Base-by-base conservation (phyloP, 2,113 vertebrate species). In the Piprites chloris region DNA sequence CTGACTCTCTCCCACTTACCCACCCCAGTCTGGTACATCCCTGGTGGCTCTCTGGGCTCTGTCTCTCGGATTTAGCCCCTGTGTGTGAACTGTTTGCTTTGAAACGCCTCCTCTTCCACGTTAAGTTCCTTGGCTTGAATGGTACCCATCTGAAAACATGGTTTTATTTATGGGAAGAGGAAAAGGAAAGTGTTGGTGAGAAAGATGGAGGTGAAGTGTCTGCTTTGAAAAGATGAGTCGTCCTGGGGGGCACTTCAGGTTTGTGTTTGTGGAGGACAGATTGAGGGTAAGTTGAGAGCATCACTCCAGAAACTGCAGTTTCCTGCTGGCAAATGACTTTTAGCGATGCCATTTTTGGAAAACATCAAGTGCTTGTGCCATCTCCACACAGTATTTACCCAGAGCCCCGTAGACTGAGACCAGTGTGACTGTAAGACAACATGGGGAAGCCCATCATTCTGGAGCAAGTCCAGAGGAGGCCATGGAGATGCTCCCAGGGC, bases 401-500 rank as follows among this genome's bases (percentile, higher is more conserved):
- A 49, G 50, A 74, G 74, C 87, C 87, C 65, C 18, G 21, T 7
- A 14, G 73, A 32, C 9, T 0, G 5, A 30, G 41, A 39, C 52
- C 46, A n/a, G 5, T 5, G 8, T 5, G n/a, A n/a, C 37, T 5
- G 24, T 24, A 14, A 56, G 49, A 17, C 2, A 8, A 13, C 7
- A 27, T 2, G 23, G 39, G 53, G 56, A 32, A 66, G 27, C 41
- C 17, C 67, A 11, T 46, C 7, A 4, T 20, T 21, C 37, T 39
- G 53, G 78, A 41, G 2, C 0, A 5, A 46, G 3, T 0, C 69
- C 28, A 61, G 61, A 33, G 42, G 21, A 33, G 3, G 0, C 1
- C 21, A 1, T 0, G 0, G 68, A 19, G 44, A 12, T 65, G 32
- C 17, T 50, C 1, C 20, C 41, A 42, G 67, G 42, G 49, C 75